phyloP scores from a whole-genome alignment of 2,797 vertebrate species.

The Sebastes variabilis region DNA sequence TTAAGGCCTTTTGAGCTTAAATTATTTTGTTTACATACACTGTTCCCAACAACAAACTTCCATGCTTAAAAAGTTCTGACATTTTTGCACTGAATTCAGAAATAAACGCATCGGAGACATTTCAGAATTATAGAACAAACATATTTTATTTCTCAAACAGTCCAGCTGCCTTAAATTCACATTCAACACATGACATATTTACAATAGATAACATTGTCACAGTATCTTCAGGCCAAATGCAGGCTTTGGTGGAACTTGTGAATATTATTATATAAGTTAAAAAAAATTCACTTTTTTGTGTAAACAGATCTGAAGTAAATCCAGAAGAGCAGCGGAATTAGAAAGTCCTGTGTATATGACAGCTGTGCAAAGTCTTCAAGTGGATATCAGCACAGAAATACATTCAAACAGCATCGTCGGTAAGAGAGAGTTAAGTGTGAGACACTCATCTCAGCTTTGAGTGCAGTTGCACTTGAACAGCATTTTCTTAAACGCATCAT shows the following conservation, averaged over 20 bases:
- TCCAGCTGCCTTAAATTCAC: slow-evolving; percentile 66
- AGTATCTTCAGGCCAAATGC: not conserved
- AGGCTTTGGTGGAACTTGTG: not conserved
- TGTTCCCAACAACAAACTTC: not conserved
- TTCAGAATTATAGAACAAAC: slow-evolving; percentile 7
- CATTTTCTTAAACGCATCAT: not conserved
- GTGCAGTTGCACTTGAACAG: not conserved
- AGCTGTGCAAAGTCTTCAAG: not conserved
- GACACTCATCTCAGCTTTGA: not conserved
- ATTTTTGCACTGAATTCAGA: not conserved
- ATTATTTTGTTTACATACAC: not conserved
- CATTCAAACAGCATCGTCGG: slow-evolving; percentile 5
- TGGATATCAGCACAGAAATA: not conserved
- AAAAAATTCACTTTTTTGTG: slow-evolving; percentile 8
- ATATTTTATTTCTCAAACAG: slow-evolving; percentile 58
- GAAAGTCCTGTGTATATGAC: not conserved
- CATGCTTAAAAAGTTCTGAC: not conserved
- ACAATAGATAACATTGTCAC: slow-evolving; percentile 29
- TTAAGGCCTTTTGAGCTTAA: not conserved
- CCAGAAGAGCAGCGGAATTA: not conserved
- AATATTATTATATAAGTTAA: slow-evolving; percentile 2
- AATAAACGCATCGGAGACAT: not conserved
- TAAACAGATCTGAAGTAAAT: slow-evolving; percentile 33
- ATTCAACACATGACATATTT: slow-evolving; percentile 21
- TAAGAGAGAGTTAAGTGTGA: not conserved